These are phyloP conservation scores for Drosophila mojavensis DNA, from an alignment of 1,140 invertebrate genomes.

Conservation along the genomic window DNA sequence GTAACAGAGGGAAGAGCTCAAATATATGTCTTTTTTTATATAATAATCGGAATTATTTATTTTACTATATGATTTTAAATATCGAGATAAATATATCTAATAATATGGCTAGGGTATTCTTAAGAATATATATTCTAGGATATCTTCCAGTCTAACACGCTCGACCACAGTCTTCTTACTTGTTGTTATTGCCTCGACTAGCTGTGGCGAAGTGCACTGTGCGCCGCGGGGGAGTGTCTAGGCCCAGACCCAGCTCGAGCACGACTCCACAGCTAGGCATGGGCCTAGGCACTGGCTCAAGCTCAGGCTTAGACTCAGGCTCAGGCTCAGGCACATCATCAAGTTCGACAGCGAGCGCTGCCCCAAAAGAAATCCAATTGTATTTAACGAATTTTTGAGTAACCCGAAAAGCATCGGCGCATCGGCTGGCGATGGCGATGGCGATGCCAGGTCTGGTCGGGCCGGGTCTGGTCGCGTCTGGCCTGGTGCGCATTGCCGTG, in stretches of 20 bases:
- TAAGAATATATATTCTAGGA: background rate
- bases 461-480: background rate
- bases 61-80: too few relatives aligned
- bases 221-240: constrained; percentile 75
- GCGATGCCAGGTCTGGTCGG: constrained; percentile 35
- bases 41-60: too few relatives aligned
- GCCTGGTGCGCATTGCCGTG: constrained; percentile 58
- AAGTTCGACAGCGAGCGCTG: constrained; percentile 59
- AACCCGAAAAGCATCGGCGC: constrained; percentile 44
- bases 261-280: constrained; percentile 71
- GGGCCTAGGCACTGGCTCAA: constrained; percentile 53
- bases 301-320: constrained; percentile 41
- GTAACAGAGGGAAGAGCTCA: too few relatives aligned
- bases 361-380: constrained; percentile 73
- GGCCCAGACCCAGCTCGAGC: constrained; percentile 32
- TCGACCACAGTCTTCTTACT: background rate
- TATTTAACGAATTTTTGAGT: constrained; percentile 80
- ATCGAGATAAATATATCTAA: too few relatives aligned
- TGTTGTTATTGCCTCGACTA: background rate
- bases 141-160: background rate
- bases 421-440: constrained; percentile 39
- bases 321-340: constrained; percentile 72
- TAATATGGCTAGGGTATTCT: too few relatives aligned
- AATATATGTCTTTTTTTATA: too few relatives aligned
- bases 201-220: constrained; percentile 30